These are phyloP conservation scores for Miltochrista miniata DNA, from an alignment of 2,888 invertebrate species.

Conservation along the genomic window DNA sequence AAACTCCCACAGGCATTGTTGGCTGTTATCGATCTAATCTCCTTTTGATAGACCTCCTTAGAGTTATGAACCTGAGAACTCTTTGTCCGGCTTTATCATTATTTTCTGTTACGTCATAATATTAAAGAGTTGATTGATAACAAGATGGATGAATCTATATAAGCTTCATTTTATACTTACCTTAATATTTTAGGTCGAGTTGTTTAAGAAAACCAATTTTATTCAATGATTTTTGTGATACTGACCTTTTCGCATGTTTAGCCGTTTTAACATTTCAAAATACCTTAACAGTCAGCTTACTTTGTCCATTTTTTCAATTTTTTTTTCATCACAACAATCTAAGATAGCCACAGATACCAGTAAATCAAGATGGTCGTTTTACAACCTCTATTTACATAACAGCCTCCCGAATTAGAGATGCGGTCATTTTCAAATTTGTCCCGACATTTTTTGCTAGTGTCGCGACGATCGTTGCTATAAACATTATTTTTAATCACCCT, in stretches of 20 bases:
- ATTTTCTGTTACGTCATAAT: conserved; percentile 39
- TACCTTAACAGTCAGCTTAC: too few species aligned
- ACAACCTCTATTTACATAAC: conserved; percentile 21
- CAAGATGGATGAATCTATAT: conserved; percentile 10
- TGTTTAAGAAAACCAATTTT: too few species aligned
- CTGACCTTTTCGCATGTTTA: too few species aligned
- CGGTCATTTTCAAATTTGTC: conserved; percentile 55
- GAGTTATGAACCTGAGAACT: conserved; percentile 63
- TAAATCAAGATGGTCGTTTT: conserved; percentile 9
- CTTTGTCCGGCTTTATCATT: conserved; percentile 71
- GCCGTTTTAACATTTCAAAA: too few species aligned
- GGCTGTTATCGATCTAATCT: conserved; percentile 78
- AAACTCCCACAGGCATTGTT: conserved; percentile 76
- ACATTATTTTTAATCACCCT: conserved; percentile 65
- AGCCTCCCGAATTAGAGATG: conserved; percentile 28
- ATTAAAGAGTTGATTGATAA: conserved; percentile 72
- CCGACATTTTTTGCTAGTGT: conserved; percentile 46
- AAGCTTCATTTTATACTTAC: neutral
- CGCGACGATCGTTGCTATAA: conserved; percentile 49
- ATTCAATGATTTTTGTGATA: too few species aligned
- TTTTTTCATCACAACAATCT: neutral
- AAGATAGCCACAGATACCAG: neutral
- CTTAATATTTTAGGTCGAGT: too few species aligned
- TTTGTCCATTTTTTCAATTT: neutral
- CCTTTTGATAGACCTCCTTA: conserved; percentile 78